Conservation (phyloP, 37 sponge, comb jelly and placozoan genomes). For the Trichoplax adhaerens region DNA sequence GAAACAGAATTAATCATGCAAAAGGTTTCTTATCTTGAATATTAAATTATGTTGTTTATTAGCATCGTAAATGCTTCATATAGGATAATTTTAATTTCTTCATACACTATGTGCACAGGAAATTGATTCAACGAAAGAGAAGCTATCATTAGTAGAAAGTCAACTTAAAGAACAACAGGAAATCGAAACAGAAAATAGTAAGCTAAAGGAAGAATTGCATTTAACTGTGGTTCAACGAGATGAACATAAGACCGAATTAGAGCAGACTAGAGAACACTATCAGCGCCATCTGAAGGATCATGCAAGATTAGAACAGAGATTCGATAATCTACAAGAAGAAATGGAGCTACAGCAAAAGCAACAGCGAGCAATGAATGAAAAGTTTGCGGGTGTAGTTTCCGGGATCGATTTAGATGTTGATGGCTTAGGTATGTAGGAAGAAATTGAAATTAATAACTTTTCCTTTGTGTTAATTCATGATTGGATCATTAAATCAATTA, state of each 20-base stretch:
- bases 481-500: constrained; percentile 11
- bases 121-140: too few species aligned
- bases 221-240: background rate
- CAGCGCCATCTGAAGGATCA: constrained; percentile 13
- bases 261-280: background rate
- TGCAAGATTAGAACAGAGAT: constrained; percentile 1
- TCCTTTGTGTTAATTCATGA: background rate
- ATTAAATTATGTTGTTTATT: too few species aligned
- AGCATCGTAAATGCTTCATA: too few species aligned
- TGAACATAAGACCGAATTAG: constrained; percentile 1
- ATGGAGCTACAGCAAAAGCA: background rate
- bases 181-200: background rate
- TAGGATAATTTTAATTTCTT: too few species aligned
- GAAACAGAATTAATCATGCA: too few species aligned
- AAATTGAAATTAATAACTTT: background rate
- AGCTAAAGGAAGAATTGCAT: constrained; percentile 2
- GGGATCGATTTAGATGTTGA: background rate
- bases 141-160: too few species aligned
- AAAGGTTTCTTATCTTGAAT: too few species aligned
- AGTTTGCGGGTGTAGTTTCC: background rate
- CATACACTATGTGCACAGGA: too few species aligned
- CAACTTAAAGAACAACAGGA: constrained; percentile 4
- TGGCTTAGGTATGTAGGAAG: background rate
- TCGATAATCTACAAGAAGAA: constrained; percentile 11
- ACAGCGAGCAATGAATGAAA: background rate